Base-by-base conservation (phyloP, 2,797 vertebrate species). In the Mus minutoides region DNA sequence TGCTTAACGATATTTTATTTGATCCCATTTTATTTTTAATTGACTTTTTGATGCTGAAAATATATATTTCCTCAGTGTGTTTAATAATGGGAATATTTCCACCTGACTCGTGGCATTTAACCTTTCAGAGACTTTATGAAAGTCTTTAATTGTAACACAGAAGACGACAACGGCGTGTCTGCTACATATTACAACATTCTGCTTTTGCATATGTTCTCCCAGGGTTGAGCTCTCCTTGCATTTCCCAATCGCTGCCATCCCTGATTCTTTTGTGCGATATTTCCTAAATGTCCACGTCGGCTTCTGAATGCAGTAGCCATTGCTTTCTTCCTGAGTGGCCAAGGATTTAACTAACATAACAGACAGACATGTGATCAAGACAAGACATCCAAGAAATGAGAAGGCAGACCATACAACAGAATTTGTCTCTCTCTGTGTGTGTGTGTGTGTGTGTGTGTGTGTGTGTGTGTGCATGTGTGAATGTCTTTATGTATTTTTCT, bases 331-430 rank as follows among this genome's bases (percentile, higher is more conserved):
- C 31, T 8, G 37, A 52, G 43, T 34, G 46, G n/a, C 2, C 29
- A 22, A 2, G 10, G 5, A 67, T 26, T 69, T 76, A 73, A 49
- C 31, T 58, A 46, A 75, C 0, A 3, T 58, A 21, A 4, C 11
- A 13, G 2, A 7, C 1, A 7, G 34, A 7, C 0, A 1, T 0
- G 7, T 40, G 19, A 17, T 22, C 2, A 34, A 26, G 46, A 69
- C 6, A 54, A 67, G 43, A 17, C 7, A 21, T 2, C 24, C 58
- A 22, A 67, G 52, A 10, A 3, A 71, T 3, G 1, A 6, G 58
- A 22, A 0, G 1, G 8, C 11, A 37, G 56, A 49, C 37, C 75
- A 40, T 16, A 19, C 3, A 22, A 49, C 52, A n/a, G 17, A 4
- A 22, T 31, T 6, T 12, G 10, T 24, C 6, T 56, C 21, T 56